These are phyloP conservation scores for Pongo abelii DNA, from an alignment of 2,113 vertebrate species.

Conservation along the genomic window DNA sequence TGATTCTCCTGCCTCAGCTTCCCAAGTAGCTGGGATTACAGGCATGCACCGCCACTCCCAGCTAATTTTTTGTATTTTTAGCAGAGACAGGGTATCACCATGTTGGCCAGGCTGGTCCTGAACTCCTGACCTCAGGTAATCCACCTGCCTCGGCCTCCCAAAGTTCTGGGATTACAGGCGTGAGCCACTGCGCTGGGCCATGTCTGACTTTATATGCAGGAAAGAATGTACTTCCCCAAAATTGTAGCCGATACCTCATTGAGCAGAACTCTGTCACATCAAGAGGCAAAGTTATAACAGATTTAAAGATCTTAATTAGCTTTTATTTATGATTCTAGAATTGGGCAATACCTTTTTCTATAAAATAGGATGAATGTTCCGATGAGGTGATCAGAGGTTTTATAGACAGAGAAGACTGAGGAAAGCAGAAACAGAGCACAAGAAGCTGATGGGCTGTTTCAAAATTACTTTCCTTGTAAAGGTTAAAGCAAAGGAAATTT, in stretches of 20 bases:
- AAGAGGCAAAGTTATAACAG: background rate
- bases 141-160: too few relatives aligned
- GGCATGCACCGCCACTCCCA: too few relatives aligned
- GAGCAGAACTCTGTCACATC: background rate
- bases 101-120: too few relatives aligned
- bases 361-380: background rate
- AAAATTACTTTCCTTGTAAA: background rate
- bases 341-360: background rate
- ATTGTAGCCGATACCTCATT: background rate
- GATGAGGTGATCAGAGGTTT: background rate
- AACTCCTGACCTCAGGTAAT: too few relatives aligned
- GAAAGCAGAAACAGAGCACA: background rate
- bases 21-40: too few relatives aligned
- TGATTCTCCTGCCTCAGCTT: too few relatives aligned
- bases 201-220: background rate
- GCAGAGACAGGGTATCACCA: too few relatives aligned
- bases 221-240: background rate
- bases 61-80: too few relatives aligned
- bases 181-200: too few relatives aligned
- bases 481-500: background rate
- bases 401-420: background rate
- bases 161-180: too few relatives aligned
- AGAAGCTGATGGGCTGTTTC: background rate
- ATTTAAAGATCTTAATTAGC: background rate
- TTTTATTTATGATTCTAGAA: background rate